These are phyloP conservation scores for Caenorhabditis sulstoni DNA, from an alignment of 2,888 invertebrate genomes.

Conservation along the genomic window DNA sequence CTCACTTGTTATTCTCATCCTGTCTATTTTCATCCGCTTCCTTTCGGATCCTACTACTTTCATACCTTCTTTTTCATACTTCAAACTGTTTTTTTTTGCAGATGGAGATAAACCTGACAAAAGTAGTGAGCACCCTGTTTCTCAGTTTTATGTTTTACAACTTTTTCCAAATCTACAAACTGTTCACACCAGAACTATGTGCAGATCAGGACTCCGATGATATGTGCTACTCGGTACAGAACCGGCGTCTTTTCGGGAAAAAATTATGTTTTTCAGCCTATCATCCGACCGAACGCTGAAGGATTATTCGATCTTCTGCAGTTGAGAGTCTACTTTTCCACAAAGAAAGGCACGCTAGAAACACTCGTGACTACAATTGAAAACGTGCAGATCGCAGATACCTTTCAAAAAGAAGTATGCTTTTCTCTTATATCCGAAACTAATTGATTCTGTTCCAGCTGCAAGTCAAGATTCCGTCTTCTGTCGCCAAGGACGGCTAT, in stretches of 20 bases:
- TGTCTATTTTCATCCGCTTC: neutral
- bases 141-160: slow-evolving; percentile 82
- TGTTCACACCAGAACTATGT: slow-evolving; percentile 81
- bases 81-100: slow-evolving; percentile 8
- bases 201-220: slow-evolving; percentile 19
- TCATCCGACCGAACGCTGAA: slow-evolving; percentile 47
- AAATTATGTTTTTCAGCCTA: slow-evolving; percentile 65
- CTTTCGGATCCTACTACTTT: neutral
- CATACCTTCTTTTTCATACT: neutral
- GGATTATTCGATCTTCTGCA: slow-evolving; percentile 70
- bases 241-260: no score
- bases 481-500: slow-evolving; percentile 86
- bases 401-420: slow-evolving; percentile 38
- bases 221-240: slow-evolving; percentile 26
- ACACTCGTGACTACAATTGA: slow-evolving; percentile 48
- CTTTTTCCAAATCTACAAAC: slow-evolving; percentile 82
- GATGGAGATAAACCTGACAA: slow-evolving; percentile 66
- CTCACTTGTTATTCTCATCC: neutral
- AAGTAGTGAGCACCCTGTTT: slow-evolving; percentile 81
- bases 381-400: slow-evolving; percentile 58
- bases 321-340: slow-evolving; percentile 69
- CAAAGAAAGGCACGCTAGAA: slow-evolving; percentile 54
- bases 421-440: neutral
- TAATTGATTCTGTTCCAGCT: slow-evolving; percentile 79
- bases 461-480: slow-evolving; percentile 86